Conservation (phyloP, 2,113 vertebrate genomes). For the Cololabis saira region DNA sequence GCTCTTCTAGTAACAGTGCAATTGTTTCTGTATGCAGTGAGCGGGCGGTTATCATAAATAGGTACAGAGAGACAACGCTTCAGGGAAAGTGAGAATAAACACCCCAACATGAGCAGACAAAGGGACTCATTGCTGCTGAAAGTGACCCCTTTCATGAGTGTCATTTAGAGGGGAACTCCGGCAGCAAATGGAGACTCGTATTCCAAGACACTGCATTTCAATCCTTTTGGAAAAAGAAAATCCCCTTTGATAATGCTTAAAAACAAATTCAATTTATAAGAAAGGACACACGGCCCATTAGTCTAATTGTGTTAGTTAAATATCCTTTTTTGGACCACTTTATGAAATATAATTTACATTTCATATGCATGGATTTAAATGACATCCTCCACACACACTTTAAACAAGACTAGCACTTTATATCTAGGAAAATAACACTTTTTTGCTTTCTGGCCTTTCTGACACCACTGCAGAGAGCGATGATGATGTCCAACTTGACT, state of each 20-base stretch:
- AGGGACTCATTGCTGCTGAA: constrained; percentile 39
- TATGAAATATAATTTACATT: background rate
- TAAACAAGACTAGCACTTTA: background rate
- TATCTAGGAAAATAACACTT: background rate
- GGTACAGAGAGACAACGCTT: constrained; percentile 64
- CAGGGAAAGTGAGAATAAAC: constrained; percentile 74
- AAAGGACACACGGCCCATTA: background rate
- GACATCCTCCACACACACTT: too few relatives aligned
- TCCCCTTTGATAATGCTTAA: background rate
- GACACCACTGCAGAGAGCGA: constrained; percentile 10
- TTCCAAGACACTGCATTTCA: constrained; percentile 20
- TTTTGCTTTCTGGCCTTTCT: background rate
- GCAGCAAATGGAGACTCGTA: constrained; percentile 16
- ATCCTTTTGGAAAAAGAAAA: constrained; percentile 31
- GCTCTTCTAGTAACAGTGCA: constrained; percentile 66
- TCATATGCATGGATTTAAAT: too few relatives aligned
- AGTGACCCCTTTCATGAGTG: constrained; percentile 55
- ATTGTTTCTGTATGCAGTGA: constrained; percentile 58
- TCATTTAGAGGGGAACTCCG: constrained; percentile 48
- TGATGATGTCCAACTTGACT: constrained; percentile 13
- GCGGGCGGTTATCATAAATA: constrained; percentile 74
- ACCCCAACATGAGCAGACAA: constrained; percentile 50
- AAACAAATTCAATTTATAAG: background rate
- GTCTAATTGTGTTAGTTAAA: background rate
- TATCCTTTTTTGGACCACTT: background rate